These are phyloP conservation scores for Morone saxatilis DNA, from an alignment of 2,113 vertebrate species.

Conservation along the genomic window DNA sequence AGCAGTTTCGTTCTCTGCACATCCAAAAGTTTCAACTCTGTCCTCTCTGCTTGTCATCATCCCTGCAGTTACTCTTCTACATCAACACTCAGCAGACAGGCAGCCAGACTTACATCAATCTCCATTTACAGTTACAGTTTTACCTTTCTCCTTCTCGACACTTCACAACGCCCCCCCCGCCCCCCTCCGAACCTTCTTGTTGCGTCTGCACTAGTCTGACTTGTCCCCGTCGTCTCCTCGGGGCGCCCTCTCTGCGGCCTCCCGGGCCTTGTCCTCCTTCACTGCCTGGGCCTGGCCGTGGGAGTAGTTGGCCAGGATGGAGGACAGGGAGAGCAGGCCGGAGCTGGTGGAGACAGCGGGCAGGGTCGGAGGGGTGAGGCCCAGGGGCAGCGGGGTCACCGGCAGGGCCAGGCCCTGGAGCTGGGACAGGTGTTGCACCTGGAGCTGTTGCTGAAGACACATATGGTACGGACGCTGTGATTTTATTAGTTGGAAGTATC, in stretches of 20 bases:
- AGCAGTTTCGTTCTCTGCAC: constrained; percentile 58
- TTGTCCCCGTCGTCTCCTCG: constrained; percentile 94
- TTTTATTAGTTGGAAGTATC: too few relatives aligned
- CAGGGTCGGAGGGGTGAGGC: constrained; percentile 90
- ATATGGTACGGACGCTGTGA: neutral
- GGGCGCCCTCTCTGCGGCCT: constrained; percentile 87
- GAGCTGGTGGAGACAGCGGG: constrained; percentile 92
- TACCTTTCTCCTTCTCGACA: constrained; percentile 19
- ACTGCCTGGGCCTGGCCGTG: constrained; percentile 90
- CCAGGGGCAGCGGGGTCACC: constrained; percentile 93
- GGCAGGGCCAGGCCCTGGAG: constrained; percentile 96
- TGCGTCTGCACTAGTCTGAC: constrained; percentile 87
- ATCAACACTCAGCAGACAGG: constrained; percentile 60
- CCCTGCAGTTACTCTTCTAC: constrained; percentile 63
- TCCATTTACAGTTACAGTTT: constrained; percentile 60
- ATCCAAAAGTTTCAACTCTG: constrained; percentile 47
- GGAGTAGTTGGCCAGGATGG: constrained; percentile 90
- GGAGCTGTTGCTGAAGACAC: constrained; percentile 94
- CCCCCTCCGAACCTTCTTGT: constrained; percentile 33
- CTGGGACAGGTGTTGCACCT: constrained; percentile 98
- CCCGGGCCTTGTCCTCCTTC: constrained; percentile 96
- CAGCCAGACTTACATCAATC: constrained; percentile 62
- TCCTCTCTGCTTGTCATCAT: constrained; percentile 60
- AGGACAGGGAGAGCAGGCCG: constrained; percentile 93
- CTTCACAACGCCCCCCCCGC: constrained; percentile 9